Evolutionary conservation across 64 coral and sea anemone species (phyloP), one percentile per base, ranked within the genome.

Genomic region (Montipora efflorescens): DNA sequence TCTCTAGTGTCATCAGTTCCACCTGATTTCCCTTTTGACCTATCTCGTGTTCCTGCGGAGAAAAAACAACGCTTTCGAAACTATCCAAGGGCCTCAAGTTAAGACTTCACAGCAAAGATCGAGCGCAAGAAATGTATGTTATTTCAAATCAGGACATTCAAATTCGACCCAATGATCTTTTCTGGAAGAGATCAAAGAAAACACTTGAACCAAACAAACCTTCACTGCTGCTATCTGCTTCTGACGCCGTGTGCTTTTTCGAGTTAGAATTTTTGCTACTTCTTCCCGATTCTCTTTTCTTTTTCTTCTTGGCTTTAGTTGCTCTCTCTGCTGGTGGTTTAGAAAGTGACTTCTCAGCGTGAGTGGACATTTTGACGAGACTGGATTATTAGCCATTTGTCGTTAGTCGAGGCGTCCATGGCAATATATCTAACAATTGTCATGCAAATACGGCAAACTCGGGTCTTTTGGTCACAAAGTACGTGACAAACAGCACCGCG

Each of bases 361-460:
- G 66, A 20, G 82, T 86, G 70, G 82, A 20, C 82, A 86, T 86
- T 86, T 71, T 86, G 68, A 44, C 20, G 45, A 19, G 46, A 66
- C 71, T 50, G 82, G 71, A 13, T 48, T 86, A 16, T 72, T 44
- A 69, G 66, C 82, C 82, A 86, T 71, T 72, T 19, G 82, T 86
- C 62, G 44, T 48, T 22, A 49, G 36, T 52, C n/a, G 44, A 71
- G 45, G 82, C 82, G 82, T 86, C 82, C 82, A 86, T 86, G 82
- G 82, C 82, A 86, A 86, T 86, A 68, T 9, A 57, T 57, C 44
- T 67, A 59, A 84, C 81, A 84, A 84, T 14, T 86, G 82, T 86
- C 11, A 86, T 86, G 82, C 10, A 71, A 86, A 86, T 57, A 6
- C 36, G 36, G 36, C 0, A 36, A 36, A 36, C 8, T 49, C 16